Percentiles rank a stretch among this genome's conserved stretches.
phyloP scores from a whole-genome alignment of 2,888 invertebrate species.

The Danaus chrysippus region DNA sequence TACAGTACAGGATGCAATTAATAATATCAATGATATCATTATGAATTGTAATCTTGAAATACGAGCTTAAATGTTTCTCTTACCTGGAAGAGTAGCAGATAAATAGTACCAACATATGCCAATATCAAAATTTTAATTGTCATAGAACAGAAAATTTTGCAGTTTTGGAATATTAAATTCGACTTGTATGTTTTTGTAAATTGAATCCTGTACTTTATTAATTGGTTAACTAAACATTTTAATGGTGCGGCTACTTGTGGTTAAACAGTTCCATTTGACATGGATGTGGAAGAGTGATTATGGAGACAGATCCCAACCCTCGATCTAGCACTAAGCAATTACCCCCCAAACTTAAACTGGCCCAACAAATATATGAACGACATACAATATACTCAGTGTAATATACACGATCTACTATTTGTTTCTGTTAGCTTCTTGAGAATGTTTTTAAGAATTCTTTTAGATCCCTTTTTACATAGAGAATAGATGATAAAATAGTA shows the following conservation, averaged over 20 bases:
- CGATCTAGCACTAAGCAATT: slow-evolving; percentile 47
- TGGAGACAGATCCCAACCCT: slow-evolving; percentile 36
- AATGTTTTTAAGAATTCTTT: slow-evolving; percentile 34
- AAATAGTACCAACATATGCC: neutral
- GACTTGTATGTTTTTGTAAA: slow-evolving; percentile 24
- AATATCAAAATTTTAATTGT: neutral
- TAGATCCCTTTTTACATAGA: slow-evolving; percentile 41
- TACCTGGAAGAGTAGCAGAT: too few relatives aligned
- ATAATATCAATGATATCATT: neutral
- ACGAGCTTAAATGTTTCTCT: too few relatives aligned
- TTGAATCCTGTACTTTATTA: slow-evolving; percentile 26
- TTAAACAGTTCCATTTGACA: slow-evolving; percentile 60
- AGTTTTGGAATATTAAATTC: neutral
- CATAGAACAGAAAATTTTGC: neutral
- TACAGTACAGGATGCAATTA: slow-evolving; percentile 25
- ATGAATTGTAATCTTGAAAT: too few relatives aligned
- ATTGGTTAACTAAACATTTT: slow-evolving; percentile 36
- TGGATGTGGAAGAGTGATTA: slow-evolving; percentile 78
- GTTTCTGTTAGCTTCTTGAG: slow-evolving; percentile 34
- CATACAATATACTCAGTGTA: slow-evolving; percentile 29
- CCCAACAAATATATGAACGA: slow-evolving; percentile 16
- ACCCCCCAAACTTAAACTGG: slow-evolving; percentile 27
- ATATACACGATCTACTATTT: slow-evolving; percentile 31
- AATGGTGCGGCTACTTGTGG: slow-evolving; percentile 67
- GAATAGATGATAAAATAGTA: slow-evolving; percentile 44